Conservation (phyloP, 2,888 invertebrate genomes). For the Lasioglossum pauxillum region DNA sequence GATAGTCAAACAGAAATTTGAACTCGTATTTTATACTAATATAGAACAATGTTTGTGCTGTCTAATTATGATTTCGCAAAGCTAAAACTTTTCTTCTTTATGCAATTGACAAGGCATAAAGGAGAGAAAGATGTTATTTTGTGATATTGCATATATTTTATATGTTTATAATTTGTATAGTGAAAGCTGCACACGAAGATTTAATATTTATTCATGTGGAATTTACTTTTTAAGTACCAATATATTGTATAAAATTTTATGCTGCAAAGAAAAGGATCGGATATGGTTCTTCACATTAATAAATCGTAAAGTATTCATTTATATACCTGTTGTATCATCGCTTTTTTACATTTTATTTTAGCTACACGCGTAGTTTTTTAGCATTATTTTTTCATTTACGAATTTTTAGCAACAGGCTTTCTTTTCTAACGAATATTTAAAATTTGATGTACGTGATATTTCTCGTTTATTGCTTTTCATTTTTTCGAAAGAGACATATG, state of each 20-base stretch:
- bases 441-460: slow-evolving; percentile 3
- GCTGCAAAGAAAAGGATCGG: slow-evolving; percentile 5
- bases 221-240: slow-evolving; percentile 17
- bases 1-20: slow-evolving; percentile 22
- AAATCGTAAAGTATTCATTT: slow-evolving; percentile 40
- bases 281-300: slow-evolving; percentile 29
- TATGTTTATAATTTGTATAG: slow-evolving; percentile 71
- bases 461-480: neutral
- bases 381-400: neutral
- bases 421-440: neutral
- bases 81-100: slow-evolving; percentile 19
- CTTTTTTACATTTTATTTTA: slow-evolving; percentile 13
- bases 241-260: slow-evolving; percentile 34
- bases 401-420: neutral
- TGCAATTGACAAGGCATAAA: neutral
- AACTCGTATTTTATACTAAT: slow-evolving; percentile 34
- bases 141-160: slow-evolving; percentile 74
- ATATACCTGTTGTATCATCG: slow-evolving; percentile 23
- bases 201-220: slow-evolving; percentile 23
- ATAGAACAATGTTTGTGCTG: slow-evolving; percentile 1
- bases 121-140: slow-evolving; percentile 51
- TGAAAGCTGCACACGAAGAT: slow-evolving; percentile 35
- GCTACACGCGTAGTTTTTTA: neutral
- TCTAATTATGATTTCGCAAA: slow-evolving; percentile 19
- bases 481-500: neutral